Evolutionary conservation across 2,113 vertebrate species (phyloP), one percentile per base, ranked within the genome.

Genomic region (Cavia aperea): DNA sequence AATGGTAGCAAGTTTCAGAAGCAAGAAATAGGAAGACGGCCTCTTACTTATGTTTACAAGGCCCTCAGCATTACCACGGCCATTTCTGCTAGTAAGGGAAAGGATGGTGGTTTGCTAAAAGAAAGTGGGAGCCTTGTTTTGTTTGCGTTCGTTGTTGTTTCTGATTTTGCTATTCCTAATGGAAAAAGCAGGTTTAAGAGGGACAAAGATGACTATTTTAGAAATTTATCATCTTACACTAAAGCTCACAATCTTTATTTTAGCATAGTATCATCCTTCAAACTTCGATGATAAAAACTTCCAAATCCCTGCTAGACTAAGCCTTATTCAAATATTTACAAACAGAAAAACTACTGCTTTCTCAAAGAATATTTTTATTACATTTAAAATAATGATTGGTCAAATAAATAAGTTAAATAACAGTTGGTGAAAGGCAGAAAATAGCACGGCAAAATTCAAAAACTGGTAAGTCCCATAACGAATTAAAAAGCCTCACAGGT

Each of bases 371-470:
- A 93, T 94, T 95, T 95, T 90, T 96, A 93, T 79, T 92, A 83
- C 12, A 58, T 88, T 90, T 95, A 86, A 95, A 96, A 93, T 86
- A 95, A 95, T 29, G 66, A 70, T 89, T 88, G 81, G 95, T 96
- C 84, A 62, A n/a, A n/a, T 66, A 66, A 66, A n/a, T n/a, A 70
- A 70, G n/a, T n/a, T 3, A 68, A 68, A 93, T 82, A 94, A 95
- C 29, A 66, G 77, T 90, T 88, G 81, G 95, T 96, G 85, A 62
- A 62, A 90, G 49, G 83, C 18, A 72, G 81, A 96, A 96, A 95
- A 84, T 68, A 82, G 85, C 89, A 86, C 10, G 90, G 49, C 91
- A 95, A 96, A 97, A 88, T 5, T 89, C 78, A 93, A 94, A 89
- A 86, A 95, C 88, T 14, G 91, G 72, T 56, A 58, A 75, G 24